phyloP scores from a whole-genome alignment of 2,888 invertebrate genomes.

The Allacma fusca region DNA sequence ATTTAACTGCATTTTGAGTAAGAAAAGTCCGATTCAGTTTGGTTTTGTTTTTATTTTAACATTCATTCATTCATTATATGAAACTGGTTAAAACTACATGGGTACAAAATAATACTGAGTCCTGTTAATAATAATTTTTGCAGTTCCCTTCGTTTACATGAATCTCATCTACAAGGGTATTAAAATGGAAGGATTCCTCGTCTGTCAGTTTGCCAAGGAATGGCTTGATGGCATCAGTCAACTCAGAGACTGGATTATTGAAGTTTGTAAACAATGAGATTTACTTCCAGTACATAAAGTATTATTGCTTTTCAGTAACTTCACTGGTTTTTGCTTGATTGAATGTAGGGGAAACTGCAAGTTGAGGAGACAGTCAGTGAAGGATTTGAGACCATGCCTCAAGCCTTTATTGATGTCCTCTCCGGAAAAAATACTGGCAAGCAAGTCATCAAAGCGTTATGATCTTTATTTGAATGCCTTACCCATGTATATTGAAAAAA shows the following conservation, averaged over 20 bases:
- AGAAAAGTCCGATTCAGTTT: too few species aligned
- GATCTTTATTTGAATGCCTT: neutral
- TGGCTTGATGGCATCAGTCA: slow-evolving; percentile 73
- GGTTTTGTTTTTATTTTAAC: too few species aligned
- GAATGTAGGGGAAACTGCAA: slow-evolving; percentile 76
- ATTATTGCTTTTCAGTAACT: too few species aligned
- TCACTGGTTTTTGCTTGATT: too few species aligned
- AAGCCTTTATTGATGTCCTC: slow-evolving; percentile 73
- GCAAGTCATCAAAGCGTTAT: slow-evolving; percentile 70
- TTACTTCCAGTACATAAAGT: too few species aligned
- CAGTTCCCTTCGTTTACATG: too few species aligned
- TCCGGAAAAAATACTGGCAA: slow-evolving; percentile 76
- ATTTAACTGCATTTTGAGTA: too few species aligned
- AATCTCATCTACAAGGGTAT: too few species aligned
- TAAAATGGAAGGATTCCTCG: slow-evolving; percentile 69
- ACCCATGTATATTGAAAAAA: neutral
- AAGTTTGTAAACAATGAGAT: slow-evolving; percentile 40
- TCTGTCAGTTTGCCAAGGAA: slow-evolving; percentile 64
- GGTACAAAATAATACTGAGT: slow-evolving; percentile 74
- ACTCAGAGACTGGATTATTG: slow-evolving; percentile 56
- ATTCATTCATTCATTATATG: too few species aligned
- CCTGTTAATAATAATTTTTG: too few species aligned
- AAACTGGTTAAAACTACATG: too few species aligned
- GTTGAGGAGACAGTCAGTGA: slow-evolving; percentile 75
- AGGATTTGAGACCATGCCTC: slow-evolving; percentile 78